These are phyloP conservation scores for Misgurnus mizolepis DNA, from an alignment of 2,113 vertebrate species.

Conservation along the genomic window DNA sequence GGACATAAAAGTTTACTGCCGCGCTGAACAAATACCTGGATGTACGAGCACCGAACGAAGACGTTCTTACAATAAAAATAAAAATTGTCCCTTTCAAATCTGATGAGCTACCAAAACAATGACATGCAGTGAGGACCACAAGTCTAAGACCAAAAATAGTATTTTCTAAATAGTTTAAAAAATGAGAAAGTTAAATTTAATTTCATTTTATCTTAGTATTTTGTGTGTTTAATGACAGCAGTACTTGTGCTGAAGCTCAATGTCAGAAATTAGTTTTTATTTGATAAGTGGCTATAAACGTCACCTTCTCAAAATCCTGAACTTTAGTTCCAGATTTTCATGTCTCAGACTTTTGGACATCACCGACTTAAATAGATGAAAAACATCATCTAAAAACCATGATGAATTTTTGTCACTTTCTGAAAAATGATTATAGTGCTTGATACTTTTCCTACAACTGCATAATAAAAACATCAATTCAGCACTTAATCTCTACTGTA, in stretches of 20 bases:
- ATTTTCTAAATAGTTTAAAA: neutral
- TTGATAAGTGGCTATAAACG: neutral
- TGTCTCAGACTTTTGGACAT: neutral
- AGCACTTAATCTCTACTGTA: constrained; percentile 31
- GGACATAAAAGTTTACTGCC: neutral
- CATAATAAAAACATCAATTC: constrained; percentile 31
- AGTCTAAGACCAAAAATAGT: neutral
- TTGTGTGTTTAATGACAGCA: neutral
- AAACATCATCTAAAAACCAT: neutral
- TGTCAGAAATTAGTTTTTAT: neutral
- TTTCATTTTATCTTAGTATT: neutral
- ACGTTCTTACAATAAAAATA: neutral
- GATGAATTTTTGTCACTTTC: neutral
- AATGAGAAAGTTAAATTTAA: neutral
- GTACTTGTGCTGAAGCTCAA: neutral
- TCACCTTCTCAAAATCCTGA: neutral
- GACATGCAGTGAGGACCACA: neutral
- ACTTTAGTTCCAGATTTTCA: neutral
- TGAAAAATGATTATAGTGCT: constrained; percentile 14
- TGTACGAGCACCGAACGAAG: neutral
- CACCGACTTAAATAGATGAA: neutral
- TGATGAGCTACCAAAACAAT: neutral
- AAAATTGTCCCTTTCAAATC: constrained; percentile 33
- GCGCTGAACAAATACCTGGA: neutral
- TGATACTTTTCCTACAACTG: constrained; percentile 4